Base-by-base conservation (phyloP, 2,113 vertebrate species). In the Mixornis gularis region DNA sequence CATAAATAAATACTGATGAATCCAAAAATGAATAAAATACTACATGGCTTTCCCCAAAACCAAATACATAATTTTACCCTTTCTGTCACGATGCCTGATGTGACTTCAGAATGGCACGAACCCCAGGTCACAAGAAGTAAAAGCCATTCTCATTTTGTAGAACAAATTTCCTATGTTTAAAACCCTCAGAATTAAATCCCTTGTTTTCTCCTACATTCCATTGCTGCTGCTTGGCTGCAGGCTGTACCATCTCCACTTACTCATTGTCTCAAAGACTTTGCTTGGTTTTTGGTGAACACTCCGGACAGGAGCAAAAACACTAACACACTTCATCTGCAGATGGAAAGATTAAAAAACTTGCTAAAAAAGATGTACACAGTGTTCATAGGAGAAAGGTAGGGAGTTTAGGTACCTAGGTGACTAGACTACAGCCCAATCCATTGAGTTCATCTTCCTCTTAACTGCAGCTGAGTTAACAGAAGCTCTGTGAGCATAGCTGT, bases 231-330 rank as follows among this genome's bases (percentile, higher is more conserved):
- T 69, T 60, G 32, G 38, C 44, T 82, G 36, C 8, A 34, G 36
- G 4, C 27, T 70, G 41, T 40, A 30, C 12, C 32, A 14, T 15
- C 17, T 69, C 49, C 13, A 34, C 11, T 10, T 44, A 32, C 5
- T 18, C 38, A 58, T 2, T 6, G 1, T 43, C 18, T 48, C 85
- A 89, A 59, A 78, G 18, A 8, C 9, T 66, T 51, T 0, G 0
- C 25, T 69, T 27, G 30, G 3, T 9, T 90, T 72, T 65, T n/a
- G 19, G 25, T n/a, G 27, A 60, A 15, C 5, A 12, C 2, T 6
- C 6, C 1, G 0, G 36, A 36, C 36, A 80, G 72, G 40, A 68
- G 27, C 5, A 25, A 13, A 34, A 79, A 59, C 16, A 10, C 10
- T 59, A 56, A 79, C 2, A 65, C 6, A 40, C 12, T 24, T 20